Percentiles rank a stretch among this genome's conserved stretches.
Conservation (phyloP, 1,140 invertebrate species). For the Drosophila biarmipes region DNA sequence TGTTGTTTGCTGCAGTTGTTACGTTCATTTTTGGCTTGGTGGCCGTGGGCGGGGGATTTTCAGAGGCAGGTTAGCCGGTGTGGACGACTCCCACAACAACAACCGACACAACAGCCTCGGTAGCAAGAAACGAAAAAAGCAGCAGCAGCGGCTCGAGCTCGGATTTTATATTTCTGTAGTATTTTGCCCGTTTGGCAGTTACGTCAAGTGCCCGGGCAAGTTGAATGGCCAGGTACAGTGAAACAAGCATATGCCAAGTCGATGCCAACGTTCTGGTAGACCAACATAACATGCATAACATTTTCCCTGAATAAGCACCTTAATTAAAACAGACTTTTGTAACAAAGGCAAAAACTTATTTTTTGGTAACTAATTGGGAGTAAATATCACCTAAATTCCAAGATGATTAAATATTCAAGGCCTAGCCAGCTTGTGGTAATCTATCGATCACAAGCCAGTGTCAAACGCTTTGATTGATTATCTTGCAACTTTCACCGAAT, state of each 20-base stretch:
- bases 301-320: too few relatives aligned
- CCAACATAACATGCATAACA: too few relatives aligned
- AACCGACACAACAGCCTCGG: conserved; percentile 14
- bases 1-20: conserved; percentile 50
- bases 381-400: background rate
- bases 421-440: background rate
- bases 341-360: too few relatives aligned
- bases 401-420: background rate
- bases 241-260: background rate
- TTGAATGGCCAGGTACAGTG: conserved; percentile 34
- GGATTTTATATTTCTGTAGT: conserved; percentile 15
- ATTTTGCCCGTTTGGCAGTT: conserved; percentile 23
- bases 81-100: conserved; percentile 40
- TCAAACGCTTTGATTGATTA: conserved; percentile 35
- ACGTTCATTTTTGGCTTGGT: conserved; percentile 68
- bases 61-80: conserved; percentile 39
- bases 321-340: too few relatives aligned
- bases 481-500: conserved; percentile 31
- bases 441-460: conserved; percentile 33
- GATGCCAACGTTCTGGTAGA: too few relatives aligned
- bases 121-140: conserved; percentile 15
- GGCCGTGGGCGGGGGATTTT: conserved; percentile 56
- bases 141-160: conserved; percentile 18
- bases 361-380: background rate
- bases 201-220: conserved; percentile 35